Percentiles rank a stretch among this genome's conserved stretches.
phyloP scores from a whole-genome alignment of 2,797 vertebrate species.

The Acipenser transmontanus region DNA sequence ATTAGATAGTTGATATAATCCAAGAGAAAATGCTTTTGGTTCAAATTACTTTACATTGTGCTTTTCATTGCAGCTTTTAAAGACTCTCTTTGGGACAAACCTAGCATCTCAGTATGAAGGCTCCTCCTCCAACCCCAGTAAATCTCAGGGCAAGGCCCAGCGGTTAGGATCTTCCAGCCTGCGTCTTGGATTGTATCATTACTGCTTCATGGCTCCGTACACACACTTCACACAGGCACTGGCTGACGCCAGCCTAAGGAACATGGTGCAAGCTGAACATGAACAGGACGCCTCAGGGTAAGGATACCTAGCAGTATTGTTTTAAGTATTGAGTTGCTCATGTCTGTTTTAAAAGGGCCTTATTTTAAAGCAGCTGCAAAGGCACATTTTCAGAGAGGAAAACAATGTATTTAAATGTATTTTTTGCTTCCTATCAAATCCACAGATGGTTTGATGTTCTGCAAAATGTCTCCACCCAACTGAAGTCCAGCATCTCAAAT shows the following conservation, averaged over 20 bases:
- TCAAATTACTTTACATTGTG: too few relatives aligned
- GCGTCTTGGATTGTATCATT: constrained; percentile 90
- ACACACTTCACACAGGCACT: constrained; percentile 98
- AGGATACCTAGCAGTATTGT: constrained; percentile 14
- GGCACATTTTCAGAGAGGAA: too few relatives aligned
- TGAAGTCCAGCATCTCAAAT: constrained; percentile 79
- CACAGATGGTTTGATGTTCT: constrained; percentile 95
- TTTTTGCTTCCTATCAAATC: background rate
- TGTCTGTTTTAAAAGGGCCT: too few relatives aligned
- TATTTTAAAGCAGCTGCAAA: too few relatives aligned
- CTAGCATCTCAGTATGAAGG: constrained; percentile 88
- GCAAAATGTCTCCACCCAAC: constrained; percentile 86
- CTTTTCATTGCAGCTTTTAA: constrained; percentile 66
- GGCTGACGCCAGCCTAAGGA: constrained; percentile 90
- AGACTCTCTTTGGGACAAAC: constrained; percentile 94
- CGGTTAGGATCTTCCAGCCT: constrained; percentile 86
- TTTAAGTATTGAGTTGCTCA: too few relatives aligned
- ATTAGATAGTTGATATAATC: too few relatives aligned
- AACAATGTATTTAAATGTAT: too few relatives aligned
- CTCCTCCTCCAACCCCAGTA: constrained; percentile 74
- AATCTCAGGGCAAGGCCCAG: constrained; percentile 84
- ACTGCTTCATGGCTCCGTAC: constrained; percentile 98
- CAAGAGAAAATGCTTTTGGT: too few relatives aligned
- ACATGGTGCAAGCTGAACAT: constrained; percentile 91
- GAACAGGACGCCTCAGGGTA: constrained; percentile 90